Evolutionary conservation across 2,888 invertebrate genomes (phyloP).

Genomic region (Metalampra italica): DNA sequence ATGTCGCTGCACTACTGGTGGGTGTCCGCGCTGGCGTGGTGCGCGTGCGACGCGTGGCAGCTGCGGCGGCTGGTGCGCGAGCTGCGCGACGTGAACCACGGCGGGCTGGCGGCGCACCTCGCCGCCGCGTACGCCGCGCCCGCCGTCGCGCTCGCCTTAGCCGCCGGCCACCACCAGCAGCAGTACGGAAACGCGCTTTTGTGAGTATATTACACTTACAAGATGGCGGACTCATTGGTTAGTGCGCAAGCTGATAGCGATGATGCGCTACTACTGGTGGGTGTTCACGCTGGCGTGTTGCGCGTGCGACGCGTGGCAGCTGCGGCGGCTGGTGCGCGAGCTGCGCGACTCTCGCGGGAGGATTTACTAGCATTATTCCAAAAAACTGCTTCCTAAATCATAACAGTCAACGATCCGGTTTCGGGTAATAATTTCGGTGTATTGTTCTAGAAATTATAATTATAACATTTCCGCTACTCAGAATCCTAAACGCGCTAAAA

Average conservation of each 20-base stretch:
- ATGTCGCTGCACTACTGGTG: constrained; percentile 96
- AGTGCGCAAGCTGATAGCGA: too few relatives aligned
- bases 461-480: too few relatives aligned
- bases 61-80: constrained; percentile 96
- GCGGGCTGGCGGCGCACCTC: constrained; percentile 95
- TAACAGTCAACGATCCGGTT: too few relatives aligned
- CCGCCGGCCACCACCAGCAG: constrained; percentile 94
- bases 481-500: too few relatives aligned
- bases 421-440: too few relatives aligned
- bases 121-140: constrained; percentile 95
- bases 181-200: constrained; percentile 96
- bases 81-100: constrained; percentile 97
- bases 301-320: constrained; percentile 93
- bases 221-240: too few relatives aligned
- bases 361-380: too few relatives aligned
- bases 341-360: too few relatives aligned
- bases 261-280: constrained; percentile 78
- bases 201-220: constrained; percentile 87
- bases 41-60: constrained; percentile 94
- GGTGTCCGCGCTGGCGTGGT: constrained; percentile 94
- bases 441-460: too few relatives aligned
- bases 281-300: constrained; percentile 94
- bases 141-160: constrained; percentile 92
- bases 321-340: constrained; percentile 96
- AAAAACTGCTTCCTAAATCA: too few relatives aligned